Evolutionary conservation across 2,113 vertebrate genomes (phyloP).

Genomic region (Dipodomys stephensi): DNA sequence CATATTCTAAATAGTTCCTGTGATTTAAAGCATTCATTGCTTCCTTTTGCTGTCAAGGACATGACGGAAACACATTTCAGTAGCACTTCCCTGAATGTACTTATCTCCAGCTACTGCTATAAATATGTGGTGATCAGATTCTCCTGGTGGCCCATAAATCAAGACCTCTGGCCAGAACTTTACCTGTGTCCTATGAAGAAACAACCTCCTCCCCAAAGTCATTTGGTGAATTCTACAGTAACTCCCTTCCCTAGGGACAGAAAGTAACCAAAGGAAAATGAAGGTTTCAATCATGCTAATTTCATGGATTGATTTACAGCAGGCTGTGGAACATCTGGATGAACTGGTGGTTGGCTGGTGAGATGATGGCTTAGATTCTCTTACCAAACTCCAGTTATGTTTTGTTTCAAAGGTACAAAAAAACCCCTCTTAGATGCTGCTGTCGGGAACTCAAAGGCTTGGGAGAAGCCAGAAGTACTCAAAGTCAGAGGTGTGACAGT

Average conservation of each 20-base stretch:
- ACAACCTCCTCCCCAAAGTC: constrained; percentile 40
- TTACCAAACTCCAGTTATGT: not conserved
- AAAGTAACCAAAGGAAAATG: constrained; percentile 71
- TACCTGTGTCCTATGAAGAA: constrained; percentile 67
- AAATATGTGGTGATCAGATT: constrained; percentile 84
- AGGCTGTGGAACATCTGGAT: constrained; percentile 57
- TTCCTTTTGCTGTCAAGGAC: constrained; percentile 88
- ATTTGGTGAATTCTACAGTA: constrained; percentile 44
- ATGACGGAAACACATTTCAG: constrained; percentile 88
- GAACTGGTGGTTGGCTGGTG: not conserved
- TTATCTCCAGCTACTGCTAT: constrained; percentile 83
- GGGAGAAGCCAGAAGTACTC: not conserved
- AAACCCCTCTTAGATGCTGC: not conserved
- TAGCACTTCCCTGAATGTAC: constrained; percentile 86
- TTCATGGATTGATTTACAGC: constrained; percentile 74
- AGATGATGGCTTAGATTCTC: not conserved
- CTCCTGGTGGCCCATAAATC: constrained; percentile 85
- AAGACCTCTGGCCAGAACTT: constrained; percentile 82
- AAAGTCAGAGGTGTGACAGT: not conserved
- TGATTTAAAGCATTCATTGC: constrained; percentile 86
- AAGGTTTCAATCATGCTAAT: constrained; percentile 65
- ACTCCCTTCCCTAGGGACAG: constrained; percentile 2
- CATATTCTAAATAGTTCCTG: constrained; percentile 84
- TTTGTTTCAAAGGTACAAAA: not conserved
- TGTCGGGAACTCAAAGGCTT: not conserved